Evolutionary conservation across 2,797 vertebrate species (phyloP), one percentile per base, ranked within the genome.

Genomic region (Australoheros facetus): DNA sequence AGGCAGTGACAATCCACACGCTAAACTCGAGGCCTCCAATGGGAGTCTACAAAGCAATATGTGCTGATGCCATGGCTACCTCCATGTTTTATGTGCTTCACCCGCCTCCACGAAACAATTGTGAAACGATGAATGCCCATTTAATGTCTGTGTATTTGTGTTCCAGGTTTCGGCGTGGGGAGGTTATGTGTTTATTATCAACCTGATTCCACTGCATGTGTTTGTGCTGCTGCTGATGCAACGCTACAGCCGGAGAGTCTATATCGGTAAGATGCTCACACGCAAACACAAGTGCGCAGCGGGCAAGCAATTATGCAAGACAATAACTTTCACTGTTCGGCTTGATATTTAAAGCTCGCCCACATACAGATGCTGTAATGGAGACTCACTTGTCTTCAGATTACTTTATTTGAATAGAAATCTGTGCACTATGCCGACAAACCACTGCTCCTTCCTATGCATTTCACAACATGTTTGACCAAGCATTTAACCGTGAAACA

Each of bases 151-250:
- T 56, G 28, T 85, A 23, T 81, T 0, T 93, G 85, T 94, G 17
- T 91, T 89, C 16, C 74, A 99, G 98, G 98, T 99, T 83, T 99
- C 97, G 37, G 98, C 97, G 19, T 99, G 98, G 97, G 98, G 98
- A 91, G 98, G 98, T 73, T 99, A 99, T 72, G 98, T 99, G 79
- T 99, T 99, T 83, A 99, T 99, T 84, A 98, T 99, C 95, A 99
- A 99, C 93, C 96, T 99, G 90, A 99, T 99, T 92, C 98, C 98
- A 53, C 96, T 99, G 86, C 98, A 99, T 81, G 98, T 99, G 77
- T 99, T 99, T 92, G 98, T 98, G 80, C 94, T 99, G 80, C 91
- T 99, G 85, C 94, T 98, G 89, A 98, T 99, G 98, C 97, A 98
- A 88, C 97, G 98, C 79, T 99, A 97, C 92, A 99, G 98, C 96